phyloP scores from a whole-genome alignment of 2,888 invertebrate genomes.

The Trachelus troglodyta region DNA sequence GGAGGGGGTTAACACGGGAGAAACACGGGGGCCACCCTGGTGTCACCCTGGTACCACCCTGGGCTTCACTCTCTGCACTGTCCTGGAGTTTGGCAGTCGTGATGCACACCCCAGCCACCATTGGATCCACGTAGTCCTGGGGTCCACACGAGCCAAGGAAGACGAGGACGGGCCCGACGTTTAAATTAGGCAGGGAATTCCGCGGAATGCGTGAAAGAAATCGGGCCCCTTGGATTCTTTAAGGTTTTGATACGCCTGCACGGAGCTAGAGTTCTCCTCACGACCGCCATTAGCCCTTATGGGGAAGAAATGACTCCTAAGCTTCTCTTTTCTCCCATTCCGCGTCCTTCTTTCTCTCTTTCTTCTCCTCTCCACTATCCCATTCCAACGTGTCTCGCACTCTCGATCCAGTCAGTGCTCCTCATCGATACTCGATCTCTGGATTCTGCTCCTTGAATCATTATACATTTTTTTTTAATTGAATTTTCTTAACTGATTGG shows the following conservation, averaged over 20 bases:
- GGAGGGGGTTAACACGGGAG: neutral
- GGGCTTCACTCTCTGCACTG: neutral
- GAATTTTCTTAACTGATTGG: neutral
- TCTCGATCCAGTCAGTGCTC: neutral
- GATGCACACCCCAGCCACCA: neutral
- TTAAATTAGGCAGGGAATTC: constrained; percentile 64
- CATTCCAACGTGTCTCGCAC: constrained; percentile 1
- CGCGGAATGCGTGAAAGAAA: constrained; percentile 61
- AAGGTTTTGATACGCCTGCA: constrained; percentile 54
- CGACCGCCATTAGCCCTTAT: constrained; percentile 55
- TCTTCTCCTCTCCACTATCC: neutral
- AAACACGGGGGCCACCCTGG: constrained; percentile 6
- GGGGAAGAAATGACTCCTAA: constrained; percentile 32
- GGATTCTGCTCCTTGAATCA: neutral
- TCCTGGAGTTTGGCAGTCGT: neutral
- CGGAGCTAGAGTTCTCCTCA: constrained; percentile 45
- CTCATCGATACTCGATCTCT: neutral
- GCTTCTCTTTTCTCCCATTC: neutral
- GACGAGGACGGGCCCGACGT: constrained; percentile 45
- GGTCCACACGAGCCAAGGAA: neutral
- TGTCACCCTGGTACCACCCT: constrained; percentile 21
- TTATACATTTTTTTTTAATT: neutral
- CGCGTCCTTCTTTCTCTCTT: constrained; percentile 20
- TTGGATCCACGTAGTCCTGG: constrained; percentile 14
- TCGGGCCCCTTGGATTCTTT: constrained; percentile 53